Evolutionary conservation across 2,797 vertebrate genomes (phyloP).

Genomic region (Arctocebus calabarensis): DNA sequence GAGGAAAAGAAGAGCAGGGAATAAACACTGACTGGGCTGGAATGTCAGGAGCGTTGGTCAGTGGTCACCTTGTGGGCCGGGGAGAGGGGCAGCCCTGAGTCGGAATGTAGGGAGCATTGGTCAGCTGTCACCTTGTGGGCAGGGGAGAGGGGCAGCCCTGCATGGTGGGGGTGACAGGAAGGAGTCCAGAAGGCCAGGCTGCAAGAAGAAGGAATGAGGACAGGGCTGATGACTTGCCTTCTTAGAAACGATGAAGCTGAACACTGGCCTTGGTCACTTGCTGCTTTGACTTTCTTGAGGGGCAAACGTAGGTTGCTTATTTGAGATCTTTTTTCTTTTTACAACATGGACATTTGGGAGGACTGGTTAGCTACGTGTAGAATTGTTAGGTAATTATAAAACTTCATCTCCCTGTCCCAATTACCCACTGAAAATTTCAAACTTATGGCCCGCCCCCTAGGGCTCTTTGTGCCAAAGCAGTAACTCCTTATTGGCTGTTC

Average conservation of each 20-base stretch:
- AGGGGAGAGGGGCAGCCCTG: accelerated
- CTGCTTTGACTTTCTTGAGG: neutral
- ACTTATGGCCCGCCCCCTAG: too few relatives aligned
- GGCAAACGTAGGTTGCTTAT: neutral
- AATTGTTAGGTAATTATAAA: too few relatives aligned
- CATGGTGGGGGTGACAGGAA: accelerated
- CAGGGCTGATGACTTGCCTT: neutral
- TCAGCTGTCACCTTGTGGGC: accelerated
- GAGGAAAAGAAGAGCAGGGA: neutral
- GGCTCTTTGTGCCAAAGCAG: too few relatives aligned
- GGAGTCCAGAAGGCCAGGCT: neutral
- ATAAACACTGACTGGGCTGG: neutral
- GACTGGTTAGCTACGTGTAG: too few relatives aligned
- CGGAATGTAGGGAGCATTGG: neutral
- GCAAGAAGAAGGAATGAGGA: accelerated
- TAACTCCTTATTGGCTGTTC: too few relatives aligned
- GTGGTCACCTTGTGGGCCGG: accelerated
- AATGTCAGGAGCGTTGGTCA: neutral
- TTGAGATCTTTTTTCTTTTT: neutral
- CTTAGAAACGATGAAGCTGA: neutral
- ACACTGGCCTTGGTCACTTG: neutral
- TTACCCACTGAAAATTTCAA: too few relatives aligned
- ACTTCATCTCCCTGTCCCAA: too few relatives aligned
- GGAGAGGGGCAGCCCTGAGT: accelerated
- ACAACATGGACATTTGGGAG: too few relatives aligned